phyloP scores from a whole-genome alignment of 1,140 invertebrate genomes.

The Hyphantria cunea region DNA sequence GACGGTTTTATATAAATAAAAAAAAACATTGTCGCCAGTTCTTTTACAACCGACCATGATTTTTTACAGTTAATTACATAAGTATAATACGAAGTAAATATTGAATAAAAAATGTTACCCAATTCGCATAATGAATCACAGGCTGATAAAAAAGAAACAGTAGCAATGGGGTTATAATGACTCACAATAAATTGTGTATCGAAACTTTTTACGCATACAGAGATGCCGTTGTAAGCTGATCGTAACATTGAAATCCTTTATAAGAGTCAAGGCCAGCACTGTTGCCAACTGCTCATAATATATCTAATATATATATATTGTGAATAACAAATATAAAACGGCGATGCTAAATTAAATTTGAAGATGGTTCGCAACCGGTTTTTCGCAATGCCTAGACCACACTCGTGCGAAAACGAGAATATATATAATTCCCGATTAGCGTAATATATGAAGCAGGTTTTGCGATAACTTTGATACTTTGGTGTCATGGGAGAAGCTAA shows the following conservation, averaged over 20 bases:
- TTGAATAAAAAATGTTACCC: not conserved
- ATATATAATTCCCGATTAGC: no score
- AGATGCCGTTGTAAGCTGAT: slow-evolving; percentile 9
- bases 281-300: slow-evolving; percentile 13
- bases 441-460: no score
- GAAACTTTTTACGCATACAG: slow-evolving; percentile 11
- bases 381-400: not conserved
- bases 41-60: no score
- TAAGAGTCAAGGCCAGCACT: slow-evolving; percentile 12
- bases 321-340: slow-evolving; percentile 1
- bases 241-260: slow-evolving; percentile 12
- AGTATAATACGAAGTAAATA: not conserved
- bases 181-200: slow-evolving; percentile 13
- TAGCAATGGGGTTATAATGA: slow-evolving; percentile 1
- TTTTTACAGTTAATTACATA: not conserved
- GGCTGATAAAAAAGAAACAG: not conserved
- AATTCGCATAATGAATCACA: not conserved
- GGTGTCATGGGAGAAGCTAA: no score
- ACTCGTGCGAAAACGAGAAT: no score
- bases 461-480: no score
- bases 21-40: no score
- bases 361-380: not conserved
- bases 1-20: no score
- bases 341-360: slow-evolving; percentile 3
- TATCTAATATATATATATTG: not conserved